Base-by-base conservation (phyloP, 2,888 invertebrate genomes). In the Smittia aterrima region DNA sequence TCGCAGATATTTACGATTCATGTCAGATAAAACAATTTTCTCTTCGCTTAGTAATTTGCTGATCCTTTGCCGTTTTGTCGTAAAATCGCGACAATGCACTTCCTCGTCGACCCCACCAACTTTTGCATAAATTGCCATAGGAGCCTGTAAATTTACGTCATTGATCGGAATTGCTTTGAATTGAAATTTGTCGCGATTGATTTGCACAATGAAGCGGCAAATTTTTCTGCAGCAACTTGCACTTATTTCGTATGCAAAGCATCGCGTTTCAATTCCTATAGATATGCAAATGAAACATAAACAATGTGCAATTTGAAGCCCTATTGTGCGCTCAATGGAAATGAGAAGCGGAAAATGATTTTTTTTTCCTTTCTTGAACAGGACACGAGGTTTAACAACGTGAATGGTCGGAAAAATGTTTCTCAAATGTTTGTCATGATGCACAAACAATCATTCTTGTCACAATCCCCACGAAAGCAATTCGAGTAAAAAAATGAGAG, bases 241-340 rank as follows among this genome's bases (percentile, higher is more conserved):
- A 72, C 72, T 72, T 70, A 70, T 70, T 62, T 62, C 38, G 40
- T 72, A 72, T 72, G 54, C 72, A 24, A 38, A 18, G 20, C 38
- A 40, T 40, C 41, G 53, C 62, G 58, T n/a, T 27, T 32, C 32
- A 7, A 47, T 72, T 58, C 54, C 40, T 16, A 72, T 72, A 72
- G 72, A 72, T 72, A 72, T 72, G 72, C 72, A 72, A 72, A 72
- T 72, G 27, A 54, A 72, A 62, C 38, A 72, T 72, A 72, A 72
- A 72, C 72, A 72, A 72, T 72, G 62, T 54, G 53, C 58, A 72
- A 72, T 72, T 72, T 72, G 58, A 62, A 32, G 72, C 32, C 1
- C 40, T 40, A 72, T 72, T 72, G 72, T 72, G 24, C 25, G 27
- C 27, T 54, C 27, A 22, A 54, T 24, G 25, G n/a, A 27, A 27